Base-by-base conservation (phyloP, 2,113 vertebrate species). In the Colaptes auratus region DNA sequence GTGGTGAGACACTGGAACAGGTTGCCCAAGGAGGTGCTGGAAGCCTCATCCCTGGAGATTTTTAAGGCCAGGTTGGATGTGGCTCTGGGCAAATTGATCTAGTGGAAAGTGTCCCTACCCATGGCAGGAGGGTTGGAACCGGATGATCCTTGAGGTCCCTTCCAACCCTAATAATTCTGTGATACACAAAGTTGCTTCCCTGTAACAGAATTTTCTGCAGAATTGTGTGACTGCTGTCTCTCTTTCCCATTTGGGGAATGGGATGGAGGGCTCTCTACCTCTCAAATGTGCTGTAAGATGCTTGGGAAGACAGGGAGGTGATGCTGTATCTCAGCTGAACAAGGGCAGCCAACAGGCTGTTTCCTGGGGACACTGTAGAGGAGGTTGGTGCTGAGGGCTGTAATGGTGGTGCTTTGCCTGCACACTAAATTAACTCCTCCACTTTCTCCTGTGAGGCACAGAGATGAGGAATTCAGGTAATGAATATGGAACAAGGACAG, bases 401-500 rank as follows among this genome's bases (percentile, higher is more conserved):
- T 50, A 31, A 27, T 33, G 4, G 3, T 71, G 19, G 13, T 67
- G 64, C 11, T 83, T 76, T 83, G 25, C 25, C 60, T n/a, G 27
- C 78, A 36, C 53, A 31, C 14, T 55, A n/a, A 82, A 64, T 50
- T 79, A 27, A 53, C 53, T 21, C 0, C 0, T 63, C 25, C 63
- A 33, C 48, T 84, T 73, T 76, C 42, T 30, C 24, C 63, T 75
- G 25, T 0, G 0, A 92, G 50, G 36, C 0, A 0, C 24, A 33
- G 28, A 8, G 9, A 61, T 7, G 31, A 90, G 58, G 20, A 81
- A 74, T 9, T 8, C 77, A 55, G 61, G 30, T 59, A 84, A 71
- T 36, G 35, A 77, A 55, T 59, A 87, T 14, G 48, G 61, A 94
- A 63, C 0, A 0, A 88, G 63, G 66, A 72, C 48, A 79, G 30